Evolutionary conservation across 2,113 vertebrate genomes (phyloP).

Genomic region (Marcusenius ussheri): DNA sequence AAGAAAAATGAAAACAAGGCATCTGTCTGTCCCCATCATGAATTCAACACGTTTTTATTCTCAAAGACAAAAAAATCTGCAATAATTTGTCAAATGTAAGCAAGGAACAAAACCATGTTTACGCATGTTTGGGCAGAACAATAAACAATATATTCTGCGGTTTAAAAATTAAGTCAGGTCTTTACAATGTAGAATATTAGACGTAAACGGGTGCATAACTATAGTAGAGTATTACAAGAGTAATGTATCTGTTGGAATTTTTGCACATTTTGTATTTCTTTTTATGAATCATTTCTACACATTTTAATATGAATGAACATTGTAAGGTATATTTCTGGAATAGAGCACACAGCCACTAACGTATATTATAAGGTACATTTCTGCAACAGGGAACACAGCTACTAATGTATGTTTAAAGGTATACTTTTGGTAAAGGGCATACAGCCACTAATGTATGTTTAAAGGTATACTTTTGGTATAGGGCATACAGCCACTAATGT

Average conservation of each 20-base stretch:
- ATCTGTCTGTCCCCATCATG: not conserved
- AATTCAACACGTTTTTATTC: not conserved
- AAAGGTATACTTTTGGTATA: not conserved
- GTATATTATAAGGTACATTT: not conserved
- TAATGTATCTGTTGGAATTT: not conserved
- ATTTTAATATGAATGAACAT: not conserved
- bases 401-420: not conserved
- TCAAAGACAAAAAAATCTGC: not conserved
- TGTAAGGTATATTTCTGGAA: not conserved
- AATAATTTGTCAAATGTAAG: not conserved
- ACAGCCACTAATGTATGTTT: not conserved
- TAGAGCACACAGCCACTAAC: not conserved
- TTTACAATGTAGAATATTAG: not conserved
- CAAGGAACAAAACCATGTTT: not conserved
- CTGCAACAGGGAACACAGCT: not conserved
- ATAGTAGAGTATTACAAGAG: not conserved
- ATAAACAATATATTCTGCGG: not conserved
- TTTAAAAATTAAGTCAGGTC: not conserved
- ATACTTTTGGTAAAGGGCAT: not conserved
- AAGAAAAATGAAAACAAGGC: not conserved
- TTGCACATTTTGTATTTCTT: not conserved
- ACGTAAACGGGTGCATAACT: not conserved
- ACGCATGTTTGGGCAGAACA: not conserved
- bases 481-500: not conserved
- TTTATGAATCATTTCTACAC: not conserved